Evolutionary conservation across 2,888 invertebrate genomes (phyloP).

Genomic region (Desoria tigrina): DNA sequence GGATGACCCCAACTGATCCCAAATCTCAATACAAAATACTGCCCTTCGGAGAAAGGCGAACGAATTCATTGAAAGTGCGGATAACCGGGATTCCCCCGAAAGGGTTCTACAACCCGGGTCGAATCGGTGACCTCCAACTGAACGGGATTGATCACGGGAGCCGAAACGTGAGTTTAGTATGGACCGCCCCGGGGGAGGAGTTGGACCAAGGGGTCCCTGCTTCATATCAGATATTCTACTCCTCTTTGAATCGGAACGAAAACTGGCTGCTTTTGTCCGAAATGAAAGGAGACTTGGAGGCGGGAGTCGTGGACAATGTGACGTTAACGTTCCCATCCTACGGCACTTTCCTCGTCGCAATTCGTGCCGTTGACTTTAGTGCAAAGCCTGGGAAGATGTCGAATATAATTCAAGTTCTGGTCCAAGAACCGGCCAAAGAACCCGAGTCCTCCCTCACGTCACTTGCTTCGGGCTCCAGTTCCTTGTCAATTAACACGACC

Average conservation of each 20-base stretch:
- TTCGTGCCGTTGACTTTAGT: conserved; percentile 36
- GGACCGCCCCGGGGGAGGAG: conserved; percentile 64
- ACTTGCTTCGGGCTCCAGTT: conserved; percentile 36
- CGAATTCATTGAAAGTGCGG: conserved; percentile 46
- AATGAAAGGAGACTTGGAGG: conserved; percentile 50
- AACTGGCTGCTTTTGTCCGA: conserved; percentile 45
- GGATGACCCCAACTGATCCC: conserved; percentile 46
- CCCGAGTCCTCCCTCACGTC: conserved; percentile 35
- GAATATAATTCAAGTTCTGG: conserved; percentile 46
- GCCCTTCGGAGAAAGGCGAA: conserved; percentile 49
- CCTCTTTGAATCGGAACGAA: conserved; percentile 43
- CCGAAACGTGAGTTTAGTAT: conserved; percentile 61
- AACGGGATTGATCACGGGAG: conserved; percentile 54
- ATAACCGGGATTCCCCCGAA: conserved; percentile 47
- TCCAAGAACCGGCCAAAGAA: conserved; percentile 49
- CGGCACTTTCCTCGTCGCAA: conserved; percentile 41
- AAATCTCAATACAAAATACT: conserved; percentile 52
- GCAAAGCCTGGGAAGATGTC: conserved; percentile 49
- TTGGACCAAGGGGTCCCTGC: conserved; percentile 54
- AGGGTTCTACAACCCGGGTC: conserved; percentile 57
- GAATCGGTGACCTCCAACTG: conserved; percentile 62
- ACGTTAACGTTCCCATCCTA: conserved; percentile 49
- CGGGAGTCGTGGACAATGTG: conserved; percentile 50
- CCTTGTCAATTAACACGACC: conserved; percentile 45
- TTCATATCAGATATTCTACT: conserved; percentile 49